phyloP scores from a whole-genome alignment of 30 jellyfish, hydroid and myxozoan genomes.

The Rhopilema esculentum region DNA sequence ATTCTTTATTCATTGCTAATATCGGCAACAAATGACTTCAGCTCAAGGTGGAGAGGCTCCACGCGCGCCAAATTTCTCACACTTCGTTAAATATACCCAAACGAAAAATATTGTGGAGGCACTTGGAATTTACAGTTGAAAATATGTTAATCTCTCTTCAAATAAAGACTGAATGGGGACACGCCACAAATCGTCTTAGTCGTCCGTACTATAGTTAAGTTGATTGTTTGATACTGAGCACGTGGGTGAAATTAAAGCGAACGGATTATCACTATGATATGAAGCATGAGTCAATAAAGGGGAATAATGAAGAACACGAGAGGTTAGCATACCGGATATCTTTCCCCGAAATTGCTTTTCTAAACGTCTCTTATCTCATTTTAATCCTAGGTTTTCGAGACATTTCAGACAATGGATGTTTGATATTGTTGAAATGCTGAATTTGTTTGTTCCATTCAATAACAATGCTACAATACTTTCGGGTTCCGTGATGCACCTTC shows the following conservation, averaged over 20 bases:
- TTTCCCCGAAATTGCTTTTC: background rate
- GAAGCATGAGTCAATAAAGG: background rate
- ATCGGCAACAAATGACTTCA: too few species aligned
- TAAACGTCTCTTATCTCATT: too few species aligned
- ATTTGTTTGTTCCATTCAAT: too few species aligned
- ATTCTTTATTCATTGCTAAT: too few species aligned
- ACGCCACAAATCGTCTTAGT: constrained; percentile 21
- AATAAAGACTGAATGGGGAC: background rate
- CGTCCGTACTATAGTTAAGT: background rate
- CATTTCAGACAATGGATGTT: too few species aligned
- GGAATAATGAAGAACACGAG: background rate
- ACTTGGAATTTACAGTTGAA: background rate
- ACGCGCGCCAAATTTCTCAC: background rate
- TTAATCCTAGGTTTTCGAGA: too few species aligned
- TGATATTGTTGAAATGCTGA: too few species aligned
- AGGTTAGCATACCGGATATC: background rate
- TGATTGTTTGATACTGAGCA: background rate
- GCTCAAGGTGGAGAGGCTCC: too few species aligned
- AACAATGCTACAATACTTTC: too few species aligned
- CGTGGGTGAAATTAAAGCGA: constrained; percentile 5
- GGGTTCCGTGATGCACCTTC: too few species aligned
- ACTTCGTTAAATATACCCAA: background rate
- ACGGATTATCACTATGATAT: background rate
- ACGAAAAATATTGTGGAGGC: background rate
- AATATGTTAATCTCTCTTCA: background rate